phyloP scores from a whole-genome alignment of 2,888 invertebrate genomes.

The Caenorhabditis afra region DNA sequence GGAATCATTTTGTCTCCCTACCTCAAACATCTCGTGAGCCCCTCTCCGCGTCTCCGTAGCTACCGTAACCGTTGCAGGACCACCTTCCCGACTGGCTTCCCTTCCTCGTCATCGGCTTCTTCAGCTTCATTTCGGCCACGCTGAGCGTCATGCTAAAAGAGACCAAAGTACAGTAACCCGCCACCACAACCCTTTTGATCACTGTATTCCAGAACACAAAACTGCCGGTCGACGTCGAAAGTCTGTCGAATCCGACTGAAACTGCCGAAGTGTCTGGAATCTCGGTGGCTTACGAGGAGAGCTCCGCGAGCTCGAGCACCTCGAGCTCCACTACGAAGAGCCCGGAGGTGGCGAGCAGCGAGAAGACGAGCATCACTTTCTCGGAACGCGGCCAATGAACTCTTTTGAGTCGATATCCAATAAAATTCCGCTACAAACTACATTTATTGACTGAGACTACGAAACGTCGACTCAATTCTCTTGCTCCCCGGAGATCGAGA shows the following conservation, averaged over 20 bases:
- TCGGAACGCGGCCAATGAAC: no score
- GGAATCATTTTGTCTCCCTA: slow-evolving; percentile 59
- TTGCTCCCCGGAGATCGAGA: no score
- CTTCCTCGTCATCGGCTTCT: slow-evolving; percentile 28
- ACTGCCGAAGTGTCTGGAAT: neutral
- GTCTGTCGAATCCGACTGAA: slow-evolving; percentile 24
- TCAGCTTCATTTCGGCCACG: slow-evolving; percentile 35
- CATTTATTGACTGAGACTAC: no score
- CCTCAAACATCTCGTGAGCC: slow-evolving; percentile 52
- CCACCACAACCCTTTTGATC: neutral
- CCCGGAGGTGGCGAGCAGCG: no score
- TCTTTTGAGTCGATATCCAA: no score
- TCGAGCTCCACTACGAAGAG: neutral
- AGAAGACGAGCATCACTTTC: no score
- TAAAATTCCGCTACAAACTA: no score
- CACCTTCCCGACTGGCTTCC: slow-evolving; percentile 33
- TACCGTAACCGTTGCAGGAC: neutral
- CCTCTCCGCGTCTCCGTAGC: neutral
- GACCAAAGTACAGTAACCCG: slow-evolving; percentile 14
- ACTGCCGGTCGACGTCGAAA: slow-evolving; percentile 40
- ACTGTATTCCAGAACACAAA: slow-evolving; percentile 41
- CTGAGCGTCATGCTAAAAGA: slow-evolving; percentile 38
- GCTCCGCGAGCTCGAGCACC: neutral
- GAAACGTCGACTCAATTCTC: no score
- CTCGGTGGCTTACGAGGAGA: neutral